Base-by-base conservation (phyloP, 2,113 vertebrate genomes). In the Rhinolophus sinicus region DNA sequence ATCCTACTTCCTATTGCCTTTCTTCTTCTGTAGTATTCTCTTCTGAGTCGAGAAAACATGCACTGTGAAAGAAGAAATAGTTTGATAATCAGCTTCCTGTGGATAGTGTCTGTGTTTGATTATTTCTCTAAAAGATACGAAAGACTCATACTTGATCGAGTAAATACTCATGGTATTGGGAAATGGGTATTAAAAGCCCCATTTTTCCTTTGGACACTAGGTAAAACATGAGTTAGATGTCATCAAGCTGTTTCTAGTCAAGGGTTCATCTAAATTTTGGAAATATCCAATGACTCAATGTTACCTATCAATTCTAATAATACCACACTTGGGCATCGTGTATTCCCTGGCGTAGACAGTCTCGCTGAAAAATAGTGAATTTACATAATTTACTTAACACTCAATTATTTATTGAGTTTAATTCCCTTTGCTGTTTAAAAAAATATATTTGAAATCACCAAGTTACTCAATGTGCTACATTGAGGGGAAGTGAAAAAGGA, bases 61-160 rank as follows among this genome's bases (percentile, higher is more conserved):
- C 21, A 28, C 72, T 95, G 88, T 76, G 35, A 91, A 75, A 73
- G 85, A 85, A 54, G 56, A 88, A 88, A 88, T 78, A 38, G 50
- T 73, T 90, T 85, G 52, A 77, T 56, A 92, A 94, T 87, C 64
- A 93, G 82, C 73, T 94, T 82, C 50, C 38, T 69, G 4, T 83
- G 28, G 22, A n/a, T 84, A 60, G 3, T 54, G 21, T 93, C 82
- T 56, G 22, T 88, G 38, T 91, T 94, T 96, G 18, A 86, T 78
- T 81, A 50, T 93, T 97, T 93, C 64, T 70, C 84, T 78, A 52
- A 94, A 96, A 92, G 47, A 30, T 30, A 89, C 77, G 8, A 28
- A 73, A 21, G 58, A 62, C 47, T 90, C n/a, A 64, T 28, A 56
- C n/a, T 52, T 35, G 67, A 75, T 50, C 69, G n/a, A 90, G n/a